Evolutionary conservation across 1,140 invertebrate genomes (phyloP), one percentile per base, ranked within the genome.

Genomic region (Megalonaias nervosa): DNA sequence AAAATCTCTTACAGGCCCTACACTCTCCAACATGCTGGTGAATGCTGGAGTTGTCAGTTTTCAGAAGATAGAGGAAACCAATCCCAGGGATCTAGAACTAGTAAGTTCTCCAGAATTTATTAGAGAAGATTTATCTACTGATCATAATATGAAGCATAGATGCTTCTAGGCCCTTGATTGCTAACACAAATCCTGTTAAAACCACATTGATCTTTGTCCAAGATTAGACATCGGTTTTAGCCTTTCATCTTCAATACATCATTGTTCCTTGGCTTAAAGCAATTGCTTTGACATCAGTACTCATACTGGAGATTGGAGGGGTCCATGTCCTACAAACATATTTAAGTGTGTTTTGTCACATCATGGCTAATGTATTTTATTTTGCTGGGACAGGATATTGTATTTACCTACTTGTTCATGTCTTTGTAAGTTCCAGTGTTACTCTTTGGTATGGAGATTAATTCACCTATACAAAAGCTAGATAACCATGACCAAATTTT

Each of bases 81-180:
- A 95, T 91, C 94, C 95, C 16, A 91, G 95, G 86, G 93, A 95
- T 87, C 89, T 96, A 75, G 95, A 96, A 92, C 89, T 94, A 90
- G 94, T 95, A 88, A 88, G 85, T 85, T 17, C 68, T 67, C 17
- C 55, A 11, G 17, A 55, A 58, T 70, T 3, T 21, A 59, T 38
- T 16, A 56, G 38, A 23, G 48, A 21, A 17, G 17, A 61, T 64
- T 48, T 13, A 38, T 66, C 64, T 19, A 12, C 58, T 11, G 19
- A 38, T 9, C 11, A 17, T 56, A 70, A 19, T 56, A 19, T 16
- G 68, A 19, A 13, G 26, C 16, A 26, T n/a, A 17, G 31, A 0
- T 19, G 0, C 13, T 67, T 17, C 14, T 26, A 13, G 5, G 9
- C 11, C 14, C 17, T 67, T 67, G n/a, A 17, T 21, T 13, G 17